Evolutionary conservation across 1,140 invertebrate genomes (phyloP).

Genomic region (Mamestra configurata): DNA sequence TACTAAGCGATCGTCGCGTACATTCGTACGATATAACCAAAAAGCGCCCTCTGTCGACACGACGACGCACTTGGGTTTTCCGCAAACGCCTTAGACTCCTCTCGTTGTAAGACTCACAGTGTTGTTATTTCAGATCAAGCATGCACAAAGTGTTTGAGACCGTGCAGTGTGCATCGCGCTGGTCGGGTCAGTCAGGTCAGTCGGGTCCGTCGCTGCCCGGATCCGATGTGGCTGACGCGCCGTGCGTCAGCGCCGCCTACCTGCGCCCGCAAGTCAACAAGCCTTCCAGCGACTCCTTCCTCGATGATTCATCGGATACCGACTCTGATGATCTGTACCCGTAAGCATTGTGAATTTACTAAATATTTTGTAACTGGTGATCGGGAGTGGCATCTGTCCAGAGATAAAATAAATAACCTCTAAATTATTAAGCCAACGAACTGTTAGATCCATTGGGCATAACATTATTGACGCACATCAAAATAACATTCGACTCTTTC

Average conservation of each 20-base stretch:
- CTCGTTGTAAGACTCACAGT: no score
- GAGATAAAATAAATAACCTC: no score
- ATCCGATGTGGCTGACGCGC: constrained; percentile 73
- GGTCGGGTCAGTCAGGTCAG: constrained; percentile 88
- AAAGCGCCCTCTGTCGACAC: no score
- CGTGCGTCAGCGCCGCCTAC: constrained; percentile 65
- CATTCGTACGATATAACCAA: no score
- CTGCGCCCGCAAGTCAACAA: constrained; percentile 70
- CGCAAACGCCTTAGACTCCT: no score
- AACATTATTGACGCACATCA: not conserved
- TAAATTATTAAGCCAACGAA: not conserved
- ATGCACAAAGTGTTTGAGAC: constrained; percentile 95
- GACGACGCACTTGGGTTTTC: no score
- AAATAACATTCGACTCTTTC: no score
- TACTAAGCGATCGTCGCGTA: no score
- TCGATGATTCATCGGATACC: constrained; percentile 84
- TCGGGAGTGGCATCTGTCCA: no score
- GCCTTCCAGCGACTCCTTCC: constrained; percentile 80
- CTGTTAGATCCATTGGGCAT: not conserved
- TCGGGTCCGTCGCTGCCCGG: constrained; percentile 85
- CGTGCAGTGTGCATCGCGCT: constrained; percentile 92
- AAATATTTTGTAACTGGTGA: not conserved
- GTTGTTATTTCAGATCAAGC: constrained; percentile 88
- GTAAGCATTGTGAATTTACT: constrained; percentile 82
- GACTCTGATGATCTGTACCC: constrained; percentile 91